These are phyloP conservation scores for Maconellicoccus hirsutus DNA, from an alignment of 1,140 invertebrate genomes.

Conservation along the genomic window DNA sequence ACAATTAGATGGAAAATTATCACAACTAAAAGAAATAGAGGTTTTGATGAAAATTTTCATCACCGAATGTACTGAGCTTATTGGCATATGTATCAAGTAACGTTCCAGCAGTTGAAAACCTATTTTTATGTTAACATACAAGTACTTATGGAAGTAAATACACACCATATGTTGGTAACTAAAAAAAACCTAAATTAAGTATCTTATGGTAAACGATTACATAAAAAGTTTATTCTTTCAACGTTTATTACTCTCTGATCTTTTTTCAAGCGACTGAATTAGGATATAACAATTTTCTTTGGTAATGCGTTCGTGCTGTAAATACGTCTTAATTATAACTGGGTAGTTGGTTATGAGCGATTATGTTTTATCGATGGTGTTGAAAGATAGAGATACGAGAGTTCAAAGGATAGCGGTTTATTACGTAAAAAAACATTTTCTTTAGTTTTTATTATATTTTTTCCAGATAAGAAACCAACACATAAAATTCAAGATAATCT, in stretches of 20 bases:
- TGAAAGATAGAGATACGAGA: background rate
- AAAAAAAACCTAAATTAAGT: background rate
- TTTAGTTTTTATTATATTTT: no score
- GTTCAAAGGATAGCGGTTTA: background rate
- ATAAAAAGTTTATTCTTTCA: no score
- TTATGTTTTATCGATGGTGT: background rate
- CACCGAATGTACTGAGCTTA: background rate
- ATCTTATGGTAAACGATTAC: no score
- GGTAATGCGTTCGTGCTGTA: background rate
- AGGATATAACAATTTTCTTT: background rate
- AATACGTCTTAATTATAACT: background rate
- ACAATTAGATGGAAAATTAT: background rate
- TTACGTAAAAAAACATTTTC: background rate
- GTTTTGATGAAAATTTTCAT: no score
- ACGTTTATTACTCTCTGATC: no score
- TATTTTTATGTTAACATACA: background rate
- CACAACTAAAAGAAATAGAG: background rate
- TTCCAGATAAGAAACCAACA: no score
- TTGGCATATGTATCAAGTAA: background rate
- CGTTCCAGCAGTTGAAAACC: background rate
- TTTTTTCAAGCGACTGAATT: no score
- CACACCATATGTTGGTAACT: background rate
- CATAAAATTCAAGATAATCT: no score
- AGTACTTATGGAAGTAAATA: background rate
- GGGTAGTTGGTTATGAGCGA: background rate